Evolutionary conservation across 2,888 invertebrate species (phyloP), one percentile per base, ranked within the genome.

Genomic region (Leptothorax acervorum): DNA sequence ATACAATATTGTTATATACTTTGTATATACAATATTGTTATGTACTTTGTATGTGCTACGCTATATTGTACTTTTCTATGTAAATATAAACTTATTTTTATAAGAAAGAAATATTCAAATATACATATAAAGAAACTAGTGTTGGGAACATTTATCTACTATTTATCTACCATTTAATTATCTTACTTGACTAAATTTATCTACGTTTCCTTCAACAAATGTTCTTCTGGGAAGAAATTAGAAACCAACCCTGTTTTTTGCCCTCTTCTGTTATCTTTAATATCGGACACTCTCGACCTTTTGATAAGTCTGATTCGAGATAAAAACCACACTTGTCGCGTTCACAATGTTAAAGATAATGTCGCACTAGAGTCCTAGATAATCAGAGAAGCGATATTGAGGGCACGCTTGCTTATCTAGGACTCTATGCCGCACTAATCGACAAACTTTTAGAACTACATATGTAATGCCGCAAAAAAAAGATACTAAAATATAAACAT

Each of bases 231-330:
- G 68, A 68, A 62, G 18, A 35, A 78, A 68, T 23, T 39, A 83
- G 82, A 85, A 87, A 83, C 39, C 66, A 48, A 70, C 45, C 73
- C 60, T 74, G 79, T 86, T 87, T 86, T 86, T 85, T 87, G 70
- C n/a, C 78, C 75, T 62, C 23, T 9, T 23, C 57, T 62, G 39
- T 68, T 90, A 90, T 90, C 90, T 87, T 84, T 66, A 87, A 89
- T 89, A 90, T 90, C 89, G 82, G 18, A 82, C 53, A 74, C 42
- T 53, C 84, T 76, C 79, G 83, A 89, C 86, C 88, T 86, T 78
- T 55, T 39, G 88, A 90, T 89, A 88, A 87, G 51, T 73, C 8
- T 70, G 68, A 84, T 86, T 79, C 60, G 62, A 35, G 73, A 62
- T 18, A 86, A 88, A 88, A 90, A 87, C 83, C 73, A 79, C 81